Evolutionary conservation across 2,113 vertebrate species (phyloP).

Genomic region (Chauna torquata): DNA sequence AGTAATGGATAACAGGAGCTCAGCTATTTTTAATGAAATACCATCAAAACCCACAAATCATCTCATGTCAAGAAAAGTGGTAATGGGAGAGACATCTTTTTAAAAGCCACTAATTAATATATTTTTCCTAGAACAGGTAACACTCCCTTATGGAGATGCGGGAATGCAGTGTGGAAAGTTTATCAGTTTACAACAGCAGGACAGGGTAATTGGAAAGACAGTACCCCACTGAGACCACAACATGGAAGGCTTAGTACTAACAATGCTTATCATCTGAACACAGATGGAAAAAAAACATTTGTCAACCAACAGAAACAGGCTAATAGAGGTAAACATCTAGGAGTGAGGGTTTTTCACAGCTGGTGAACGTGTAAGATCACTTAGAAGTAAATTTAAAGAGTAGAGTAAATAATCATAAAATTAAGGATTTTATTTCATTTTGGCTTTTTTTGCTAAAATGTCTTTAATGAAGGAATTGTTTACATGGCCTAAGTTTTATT

Average conservation of each 20-base stretch:
- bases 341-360: neutral
- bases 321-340: neutral
- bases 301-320: neutral
- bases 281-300: neutral
- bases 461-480: neutral
- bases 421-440: neutral
- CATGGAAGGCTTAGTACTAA: neutral
- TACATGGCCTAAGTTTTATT: neutral
- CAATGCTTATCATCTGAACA: neutral
- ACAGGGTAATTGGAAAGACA: neutral
- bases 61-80: neutral
- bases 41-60: constrained; percentile 10
- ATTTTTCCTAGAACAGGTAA: constrained; percentile 2
- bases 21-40: constrained; percentile 33
- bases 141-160: neutral
- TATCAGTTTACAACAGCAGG: constrained; percentile 33
- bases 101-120: constrained; percentile 23
- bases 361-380: neutral
- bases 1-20: constrained; percentile 5
- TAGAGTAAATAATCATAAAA: neutral
- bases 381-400: neutral
- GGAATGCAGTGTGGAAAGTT: neutral
- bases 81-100: neutral
- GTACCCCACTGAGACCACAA: neutral
- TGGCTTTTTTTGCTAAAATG: neutral